Evolutionary conservation across 2,797 vertebrate genomes (phyloP).

Genomic region (Myotis myotis): DNA sequence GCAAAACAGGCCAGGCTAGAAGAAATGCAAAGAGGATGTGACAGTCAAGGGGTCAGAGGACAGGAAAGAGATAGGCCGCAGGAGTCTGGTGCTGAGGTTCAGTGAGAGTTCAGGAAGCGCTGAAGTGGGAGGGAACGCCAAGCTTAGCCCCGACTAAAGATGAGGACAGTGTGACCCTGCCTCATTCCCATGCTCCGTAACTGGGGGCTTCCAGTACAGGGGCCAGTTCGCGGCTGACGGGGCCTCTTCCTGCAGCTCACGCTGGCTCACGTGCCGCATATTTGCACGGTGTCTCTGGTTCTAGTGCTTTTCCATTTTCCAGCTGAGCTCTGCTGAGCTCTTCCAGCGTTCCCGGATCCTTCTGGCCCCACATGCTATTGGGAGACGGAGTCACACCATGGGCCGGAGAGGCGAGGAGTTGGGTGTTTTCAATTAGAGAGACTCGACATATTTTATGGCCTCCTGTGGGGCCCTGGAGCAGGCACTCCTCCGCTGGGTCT

Average conservation of each 20-base stretch:
- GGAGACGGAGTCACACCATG: neutral
- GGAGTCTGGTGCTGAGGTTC: neutral
- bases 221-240: neutral
- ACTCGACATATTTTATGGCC: neutral
- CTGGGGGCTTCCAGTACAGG: rapidly evolving
- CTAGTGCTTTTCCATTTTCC: neutral
- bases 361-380: neutral
- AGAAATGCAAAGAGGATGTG: neutral
- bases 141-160: neutral
- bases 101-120: neutral
- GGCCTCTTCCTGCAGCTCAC: neutral
- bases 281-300: neutral
- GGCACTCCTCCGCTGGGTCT: too few relatives aligned
- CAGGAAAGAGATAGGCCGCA: neutral
- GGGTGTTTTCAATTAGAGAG: neutral
- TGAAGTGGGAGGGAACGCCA: neutral
- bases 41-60: neutral
- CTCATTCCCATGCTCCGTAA: neutral
- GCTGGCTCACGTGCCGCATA: neutral
- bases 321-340: neutral
- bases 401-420: neutral
- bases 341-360: neutral
- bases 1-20: neutral
- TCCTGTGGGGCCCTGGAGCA: neutral
- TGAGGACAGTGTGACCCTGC: neutral